These are phyloP conservation scores for Ditylenchus dipsaci DNA, from an alignment of 1,140 invertebrate genomes.

Conservation along the genomic window DNA sequence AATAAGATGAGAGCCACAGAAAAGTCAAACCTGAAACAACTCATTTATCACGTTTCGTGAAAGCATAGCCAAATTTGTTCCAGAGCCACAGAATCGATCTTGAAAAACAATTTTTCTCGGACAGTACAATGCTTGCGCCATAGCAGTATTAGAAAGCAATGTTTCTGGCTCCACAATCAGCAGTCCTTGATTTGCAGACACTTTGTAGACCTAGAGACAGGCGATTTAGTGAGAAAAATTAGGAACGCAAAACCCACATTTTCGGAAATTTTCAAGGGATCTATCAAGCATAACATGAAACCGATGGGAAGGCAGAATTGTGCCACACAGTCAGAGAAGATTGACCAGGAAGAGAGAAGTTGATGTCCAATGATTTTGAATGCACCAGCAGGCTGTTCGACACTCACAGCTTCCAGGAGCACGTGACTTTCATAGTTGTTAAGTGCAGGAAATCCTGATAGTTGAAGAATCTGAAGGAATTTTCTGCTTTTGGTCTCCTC, in stretches of 20 bases:
- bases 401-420: neutral
- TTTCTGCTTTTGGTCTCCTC: too few relatives aligned
- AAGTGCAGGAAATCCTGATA: neutral
- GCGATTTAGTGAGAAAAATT: neutral
- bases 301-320: neutral
- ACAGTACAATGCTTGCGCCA: too few relatives aligned
- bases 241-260: neutral
- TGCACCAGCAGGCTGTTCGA: neutral
- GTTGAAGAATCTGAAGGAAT: neutral
- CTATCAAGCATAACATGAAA: neutral
- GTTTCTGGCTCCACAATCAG: too few relatives aligned
- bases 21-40: constrained; percentile 61
- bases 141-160: too few relatives aligned
- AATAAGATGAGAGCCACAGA: too few relatives aligned
- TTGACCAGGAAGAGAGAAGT: neutral
- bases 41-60: constrained; percentile 63
- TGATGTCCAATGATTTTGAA: neutral
- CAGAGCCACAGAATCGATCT: constrained; percentile 66
- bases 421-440: neutral
- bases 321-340: neutral
- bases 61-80: constrained; percentile 61
- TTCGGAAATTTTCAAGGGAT: too few relatives aligned
- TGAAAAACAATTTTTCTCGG: constrained; percentile 74
- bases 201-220: neutral
- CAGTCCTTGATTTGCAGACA: too few relatives aligned